Conservation (phyloP, 2,888 invertebrate species). For the Drosophila siamana region DNA sequence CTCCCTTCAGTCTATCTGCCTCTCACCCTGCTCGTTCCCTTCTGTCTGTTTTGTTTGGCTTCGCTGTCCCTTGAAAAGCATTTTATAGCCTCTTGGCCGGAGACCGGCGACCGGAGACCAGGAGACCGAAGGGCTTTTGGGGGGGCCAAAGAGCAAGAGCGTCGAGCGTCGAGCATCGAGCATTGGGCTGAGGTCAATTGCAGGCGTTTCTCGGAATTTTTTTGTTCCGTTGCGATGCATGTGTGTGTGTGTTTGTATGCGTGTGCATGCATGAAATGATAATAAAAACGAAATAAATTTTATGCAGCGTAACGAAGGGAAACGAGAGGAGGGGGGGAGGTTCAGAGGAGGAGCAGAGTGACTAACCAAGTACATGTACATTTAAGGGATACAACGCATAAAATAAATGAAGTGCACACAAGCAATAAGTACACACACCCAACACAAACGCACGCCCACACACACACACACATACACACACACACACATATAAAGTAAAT, state of each 20-base stretch:
- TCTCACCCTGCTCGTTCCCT: slow-evolving; percentile 1
- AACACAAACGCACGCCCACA: too few species aligned
- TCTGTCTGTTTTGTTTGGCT: slow-evolving; percentile 34
- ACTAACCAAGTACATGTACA: slow-evolving; percentile 77
- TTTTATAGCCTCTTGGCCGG: slow-evolving; percentile 60
- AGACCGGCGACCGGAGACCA: not conserved
- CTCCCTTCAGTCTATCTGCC: not conserved
- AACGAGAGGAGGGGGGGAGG: not conserved
- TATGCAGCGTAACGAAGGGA: slow-evolving; percentile 66
- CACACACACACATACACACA: not conserved
- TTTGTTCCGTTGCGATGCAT: slow-evolving; percentile 47
- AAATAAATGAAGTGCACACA: slow-evolving; percentile 76
- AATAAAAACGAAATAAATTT: slow-evolving; percentile 79
- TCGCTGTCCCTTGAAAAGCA: slow-evolving; percentile 64
- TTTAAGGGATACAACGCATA: slow-evolving; percentile 74
- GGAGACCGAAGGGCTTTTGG: not conserved
- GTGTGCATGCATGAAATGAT: slow-evolving; percentile 70
- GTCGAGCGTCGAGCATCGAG: too few species aligned
- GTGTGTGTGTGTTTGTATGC: slow-evolving; percentile 22
- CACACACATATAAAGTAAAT: not conserved
- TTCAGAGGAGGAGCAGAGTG: slow-evolving; percentile 35
- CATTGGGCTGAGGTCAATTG: slow-evolving; percentile 63
- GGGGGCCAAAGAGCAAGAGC: not conserved
- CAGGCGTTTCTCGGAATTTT: slow-evolving; percentile 76
- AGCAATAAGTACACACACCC: slow-evolving; percentile 15